A percentile compares a stretch with the other conserved stretches of the same genome.
These are phyloP conservation scores for Leucophora obtusa DNA, from an alignment of 2,888 invertebrate species.

Conservation along the genomic window DNA sequence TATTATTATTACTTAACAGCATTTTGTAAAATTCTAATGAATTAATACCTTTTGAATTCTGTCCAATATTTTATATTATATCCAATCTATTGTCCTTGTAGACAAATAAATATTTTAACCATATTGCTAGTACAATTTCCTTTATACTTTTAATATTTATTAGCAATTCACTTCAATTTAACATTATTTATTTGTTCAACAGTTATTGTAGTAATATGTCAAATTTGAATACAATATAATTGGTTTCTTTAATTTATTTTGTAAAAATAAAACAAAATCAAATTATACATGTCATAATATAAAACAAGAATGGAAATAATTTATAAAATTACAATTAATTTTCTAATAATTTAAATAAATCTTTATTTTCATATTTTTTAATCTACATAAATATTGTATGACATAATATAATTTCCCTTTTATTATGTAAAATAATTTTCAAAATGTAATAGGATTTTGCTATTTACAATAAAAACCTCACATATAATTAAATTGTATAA, in stretches of 20 bases:
- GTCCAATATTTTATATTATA: too few relatives aligned
- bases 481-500: conserved; percentile 42
- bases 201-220: background rate
- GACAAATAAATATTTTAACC: too few relatives aligned
- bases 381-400: background rate
- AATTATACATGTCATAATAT: background rate
- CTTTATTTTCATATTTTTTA: background rate
- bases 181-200: background rate
- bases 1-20: too few relatives aligned
- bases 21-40: too few relatives aligned
- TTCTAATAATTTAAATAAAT: background rate
- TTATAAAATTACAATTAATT: background rate
- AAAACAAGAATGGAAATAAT: background rate
- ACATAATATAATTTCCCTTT: background rate
- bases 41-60: too few relatives aligned
- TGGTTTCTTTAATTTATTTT: background rate
- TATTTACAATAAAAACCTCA: conserved; percentile 13
- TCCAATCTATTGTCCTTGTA: too few relatives aligned
- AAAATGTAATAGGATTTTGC: background rate
- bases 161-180: background rate
- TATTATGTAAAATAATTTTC: conserved; percentile 13
- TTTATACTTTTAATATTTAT: background rate
- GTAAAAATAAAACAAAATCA: background rate
- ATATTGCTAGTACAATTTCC: background rate
- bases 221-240: background rate